Evolutionary conservation across 2,888 invertebrate species (phyloP).

Genomic region (Lycocerus yunnanus): DNA sequence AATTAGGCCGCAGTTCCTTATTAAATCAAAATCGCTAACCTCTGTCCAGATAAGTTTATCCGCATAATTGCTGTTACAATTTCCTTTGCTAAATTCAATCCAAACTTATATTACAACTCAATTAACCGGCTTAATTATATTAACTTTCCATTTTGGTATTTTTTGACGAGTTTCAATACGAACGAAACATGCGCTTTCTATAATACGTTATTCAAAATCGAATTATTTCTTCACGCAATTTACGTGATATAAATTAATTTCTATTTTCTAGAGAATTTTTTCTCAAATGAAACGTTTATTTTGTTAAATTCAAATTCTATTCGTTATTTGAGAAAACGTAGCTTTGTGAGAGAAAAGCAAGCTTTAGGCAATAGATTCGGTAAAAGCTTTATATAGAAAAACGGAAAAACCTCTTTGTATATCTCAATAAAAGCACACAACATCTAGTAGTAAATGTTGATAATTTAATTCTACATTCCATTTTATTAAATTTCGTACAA

Average conservation of each 20-base stretch:
- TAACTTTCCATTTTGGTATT: neutral
- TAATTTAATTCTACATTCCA: constrained; percentile 17
- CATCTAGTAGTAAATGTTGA: constrained; percentile 10
- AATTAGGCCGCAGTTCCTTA: constrained; percentile 19
- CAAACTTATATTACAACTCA: neutral
- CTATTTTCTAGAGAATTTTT: neutral
- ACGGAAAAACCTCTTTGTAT: constrained; percentile 17
- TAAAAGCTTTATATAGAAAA: constrained; percentile 16
- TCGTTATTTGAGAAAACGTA: constrained; percentile 12
- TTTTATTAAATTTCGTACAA: neutral
- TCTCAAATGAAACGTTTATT: constrained; percentile 6
- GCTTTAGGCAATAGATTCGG: constrained; percentile 15
- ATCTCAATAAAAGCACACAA: constrained; percentile 16
- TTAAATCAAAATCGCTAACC: constrained; percentile 11
- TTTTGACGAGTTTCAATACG: neutral
- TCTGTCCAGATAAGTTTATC: constrained; percentile 7
- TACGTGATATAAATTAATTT: neutral
- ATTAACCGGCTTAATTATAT: neutral
- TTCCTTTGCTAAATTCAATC: neutral
- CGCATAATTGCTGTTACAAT: neutral
- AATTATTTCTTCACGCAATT: neutral
- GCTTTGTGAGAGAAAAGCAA: constrained; percentile 12
- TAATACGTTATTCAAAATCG: neutral
- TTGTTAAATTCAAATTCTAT: constrained; percentile 8
- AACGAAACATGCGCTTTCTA: neutral